phyloP scores from a whole-genome alignment of 2,888 invertebrate species.

The Lydus trimaculatus region DNA sequence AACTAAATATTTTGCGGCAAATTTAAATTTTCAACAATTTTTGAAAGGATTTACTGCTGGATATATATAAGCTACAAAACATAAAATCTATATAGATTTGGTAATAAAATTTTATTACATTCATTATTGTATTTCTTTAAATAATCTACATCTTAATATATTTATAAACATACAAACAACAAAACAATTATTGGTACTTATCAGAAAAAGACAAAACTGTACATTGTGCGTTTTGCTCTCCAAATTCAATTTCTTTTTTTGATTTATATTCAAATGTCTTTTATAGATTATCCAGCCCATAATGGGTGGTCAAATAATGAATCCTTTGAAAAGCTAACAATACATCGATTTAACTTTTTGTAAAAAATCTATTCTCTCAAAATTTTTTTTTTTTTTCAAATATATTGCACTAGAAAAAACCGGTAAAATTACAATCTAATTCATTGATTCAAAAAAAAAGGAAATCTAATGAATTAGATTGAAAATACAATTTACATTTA shows the following conservation, averaged over 20 bases:
- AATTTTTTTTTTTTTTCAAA: not conserved
- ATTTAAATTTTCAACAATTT: too few relatives aligned
- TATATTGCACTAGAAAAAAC: constrained; percentile 7
- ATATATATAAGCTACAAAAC: too few relatives aligned
- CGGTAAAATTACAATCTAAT: too few relatives aligned
- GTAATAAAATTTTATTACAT: constrained; percentile 32
- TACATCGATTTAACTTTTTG: not conserved
- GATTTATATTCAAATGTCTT: not conserved
- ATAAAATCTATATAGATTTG: constrained; percentile 12
- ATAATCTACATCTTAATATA: constrained; percentile 21
- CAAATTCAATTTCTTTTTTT: not conserved
- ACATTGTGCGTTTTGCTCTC: constrained; percentile 30
- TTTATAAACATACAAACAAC: constrained; percentile 36
- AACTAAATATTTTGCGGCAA: too few relatives aligned
- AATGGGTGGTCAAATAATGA: not conserved
- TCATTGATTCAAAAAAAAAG: too few relatives aligned
- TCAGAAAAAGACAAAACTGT: constrained; percentile 28
- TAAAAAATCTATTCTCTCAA: too few relatives aligned
- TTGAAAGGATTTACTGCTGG: too few relatives aligned
- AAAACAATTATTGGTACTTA: constrained; percentile 26
- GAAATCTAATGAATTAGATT: not conserved
- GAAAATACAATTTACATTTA: not conserved
- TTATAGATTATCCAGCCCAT: not conserved
- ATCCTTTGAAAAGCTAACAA: not conserved
- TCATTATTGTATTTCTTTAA: constrained; percentile 14